These are phyloP conservation scores for Eurytoma californica DNA, from an alignment of 2,888 invertebrate species.

Conservation along the genomic window DNA sequence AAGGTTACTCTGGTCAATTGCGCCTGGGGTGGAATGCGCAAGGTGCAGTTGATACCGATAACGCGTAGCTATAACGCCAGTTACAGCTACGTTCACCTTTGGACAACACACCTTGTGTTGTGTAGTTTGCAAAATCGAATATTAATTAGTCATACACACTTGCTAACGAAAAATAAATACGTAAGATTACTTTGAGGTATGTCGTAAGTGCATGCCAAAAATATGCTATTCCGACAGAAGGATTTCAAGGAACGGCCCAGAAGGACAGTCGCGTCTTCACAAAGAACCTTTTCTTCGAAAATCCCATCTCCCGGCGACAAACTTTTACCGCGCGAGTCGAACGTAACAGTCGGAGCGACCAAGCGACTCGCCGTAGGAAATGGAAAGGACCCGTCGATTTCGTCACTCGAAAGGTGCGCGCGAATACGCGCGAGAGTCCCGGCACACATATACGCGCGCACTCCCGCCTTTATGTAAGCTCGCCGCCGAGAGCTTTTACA, in stretches of 20 bases:
- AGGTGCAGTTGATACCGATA: neutral
- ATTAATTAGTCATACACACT: too few relatives aligned
- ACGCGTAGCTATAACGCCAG: neutral
- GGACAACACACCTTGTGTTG: neutral
- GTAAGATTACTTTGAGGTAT: too few relatives aligned
- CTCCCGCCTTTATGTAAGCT: slow-evolving; percentile 58
- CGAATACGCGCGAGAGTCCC: neutral
- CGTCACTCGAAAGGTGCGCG: slow-evolving; percentile 43
- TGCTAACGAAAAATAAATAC: too few relatives aligned
- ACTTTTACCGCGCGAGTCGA: too few relatives aligned
- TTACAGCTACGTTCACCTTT: neutral
- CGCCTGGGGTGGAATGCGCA: slow-evolving; percentile 8
- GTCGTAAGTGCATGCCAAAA: too few relatives aligned
- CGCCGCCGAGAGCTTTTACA: slow-evolving; percentile 56
- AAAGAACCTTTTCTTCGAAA: too few relatives aligned
- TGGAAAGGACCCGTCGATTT: slow-evolving; percentile 50
- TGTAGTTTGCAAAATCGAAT: too few relatives aligned
- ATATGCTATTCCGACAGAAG: too few relatives aligned
- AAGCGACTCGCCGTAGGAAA: slow-evolving; percentile 30
- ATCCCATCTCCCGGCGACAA: too few relatives aligned
- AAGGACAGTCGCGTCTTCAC: too few relatives aligned
- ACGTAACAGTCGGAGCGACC: too few relatives aligned
- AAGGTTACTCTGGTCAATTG: neutral
- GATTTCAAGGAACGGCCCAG: too few relatives aligned
- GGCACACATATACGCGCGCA: slow-evolving; percentile 6